Percentiles rank a stretch among this genome's conserved stretches.
Evolutionary conservation across 2,888 invertebrate species (phyloP).

Genomic region (Carterocephalus palaemon): DNA sequence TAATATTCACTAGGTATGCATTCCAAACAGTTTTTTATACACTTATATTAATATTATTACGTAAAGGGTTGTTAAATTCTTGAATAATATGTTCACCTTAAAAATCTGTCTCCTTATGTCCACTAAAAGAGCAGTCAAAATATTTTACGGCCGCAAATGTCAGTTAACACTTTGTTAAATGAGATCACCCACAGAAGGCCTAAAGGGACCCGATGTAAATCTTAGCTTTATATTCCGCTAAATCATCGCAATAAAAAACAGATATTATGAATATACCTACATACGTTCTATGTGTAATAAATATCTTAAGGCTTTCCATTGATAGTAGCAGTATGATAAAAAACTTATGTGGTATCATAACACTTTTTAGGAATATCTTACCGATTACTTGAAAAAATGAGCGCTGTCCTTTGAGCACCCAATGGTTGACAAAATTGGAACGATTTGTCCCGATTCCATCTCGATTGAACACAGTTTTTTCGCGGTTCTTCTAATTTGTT

Average conservation of each 20-base stretch:
- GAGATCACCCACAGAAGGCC: conserved; percentile 63
- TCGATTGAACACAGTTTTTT: conserved; percentile 62
- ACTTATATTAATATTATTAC: too few species aligned
- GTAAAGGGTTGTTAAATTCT: too few species aligned
- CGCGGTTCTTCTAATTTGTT: conserved; percentile 59
- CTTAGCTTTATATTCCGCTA: conserved; percentile 58
- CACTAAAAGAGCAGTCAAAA: conserved; percentile 73
- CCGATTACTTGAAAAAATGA: conserved; percentile 54
- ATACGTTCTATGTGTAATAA: conserved; percentile 55
- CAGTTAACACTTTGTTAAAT: conserved; percentile 76
- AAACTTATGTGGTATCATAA: conserved; percentile 39
- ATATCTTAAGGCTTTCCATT: conserved; percentile 51
- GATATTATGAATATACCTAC: conserved; percentile 56
- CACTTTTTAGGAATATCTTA: conserved; percentile 55
- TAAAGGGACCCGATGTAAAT: conserved; percentile 69
- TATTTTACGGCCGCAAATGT: conserved; percentile 73
- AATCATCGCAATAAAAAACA: conserved; percentile 65
- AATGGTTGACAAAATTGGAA: conserved; percentile 65
- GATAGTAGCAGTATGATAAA: conserved; percentile 41
- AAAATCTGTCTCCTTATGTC: conserved; percentile 46
- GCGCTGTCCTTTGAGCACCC: conserved; percentile 56
- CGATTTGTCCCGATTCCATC: conserved; percentile 73
- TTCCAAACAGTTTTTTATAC: background rate
- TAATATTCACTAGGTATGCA: background rate
- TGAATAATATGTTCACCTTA: too few species aligned